Conservation (phyloP, 1,140 invertebrate genomes). For the Hyposmocoma kahamanoa region DNA sequence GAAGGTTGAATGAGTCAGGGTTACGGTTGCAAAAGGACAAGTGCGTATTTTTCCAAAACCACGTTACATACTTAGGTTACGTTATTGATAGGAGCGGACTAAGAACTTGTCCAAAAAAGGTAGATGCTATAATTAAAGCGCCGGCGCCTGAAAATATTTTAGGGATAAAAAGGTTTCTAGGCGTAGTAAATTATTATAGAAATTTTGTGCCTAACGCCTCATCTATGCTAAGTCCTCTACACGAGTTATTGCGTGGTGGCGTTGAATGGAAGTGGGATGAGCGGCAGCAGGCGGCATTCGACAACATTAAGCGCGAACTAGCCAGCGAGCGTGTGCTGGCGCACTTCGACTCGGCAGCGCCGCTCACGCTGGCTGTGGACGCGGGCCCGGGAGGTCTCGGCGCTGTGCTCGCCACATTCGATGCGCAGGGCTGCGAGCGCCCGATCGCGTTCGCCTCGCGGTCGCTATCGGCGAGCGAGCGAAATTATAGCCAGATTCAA, state of each 20-base stretch:
- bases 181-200: no score
- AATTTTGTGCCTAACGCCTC: slow-evolving; percentile 21
- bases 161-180: no score
- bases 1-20: neutral
- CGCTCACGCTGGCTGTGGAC: slow-evolving; percentile 27
- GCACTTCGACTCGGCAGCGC: slow-evolving; percentile 38
- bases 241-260: slow-evolving; percentile 62
- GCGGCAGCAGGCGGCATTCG: slow-evolving; percentile 22
- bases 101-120: slow-evolving; percentile 43
- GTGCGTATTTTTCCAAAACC: slow-evolving; percentile 30
- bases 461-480: slow-evolving; percentile 41
- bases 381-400: slow-evolving; percentile 27
- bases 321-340: slow-evolving; percentile 26
- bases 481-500: slow-evolving; percentile 53
- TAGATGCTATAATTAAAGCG: slow-evolving; percentile 34
- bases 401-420: slow-evolving; percentile 23
- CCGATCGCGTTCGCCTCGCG: slow-evolving; percentile 52
- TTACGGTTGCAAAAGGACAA: slow-evolving; percentile 4
- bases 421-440: slow-evolving; percentile 18
- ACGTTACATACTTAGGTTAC: slow-evolving; percentile 40
- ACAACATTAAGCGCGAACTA: slow-evolving; percentile 21
- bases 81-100: slow-evolving; percentile 29
- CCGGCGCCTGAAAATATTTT: slow-evolving; percentile 34
- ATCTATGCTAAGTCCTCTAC: slow-evolving; percentile 55
- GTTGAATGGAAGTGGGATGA: slow-evolving; percentile 21